Percentiles rank a stretch among this genome's conserved stretches.
phyloP scores from a whole-genome alignment of 37 sponge, comb jelly and placozoan species.

The Cladorhizidae sp. region DNA sequence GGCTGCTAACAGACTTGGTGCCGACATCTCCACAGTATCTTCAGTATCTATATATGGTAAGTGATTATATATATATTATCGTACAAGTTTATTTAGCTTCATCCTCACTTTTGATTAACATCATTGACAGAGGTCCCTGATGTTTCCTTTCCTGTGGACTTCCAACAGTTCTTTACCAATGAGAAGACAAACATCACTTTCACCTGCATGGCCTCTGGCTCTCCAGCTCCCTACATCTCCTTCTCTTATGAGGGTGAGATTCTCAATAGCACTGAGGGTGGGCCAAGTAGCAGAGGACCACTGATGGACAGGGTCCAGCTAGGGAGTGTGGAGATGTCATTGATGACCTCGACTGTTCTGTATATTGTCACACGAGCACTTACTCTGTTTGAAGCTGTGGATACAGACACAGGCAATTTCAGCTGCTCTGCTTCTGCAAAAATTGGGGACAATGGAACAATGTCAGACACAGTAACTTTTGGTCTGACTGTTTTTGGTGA shows the following conservation, averaged over 20 bases:
- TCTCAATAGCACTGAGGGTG: background rate
- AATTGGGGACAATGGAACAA: background rate
- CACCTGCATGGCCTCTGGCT: conserved; percentile 58
- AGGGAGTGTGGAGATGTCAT: background rate
- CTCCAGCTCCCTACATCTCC: conserved; percentile 59
- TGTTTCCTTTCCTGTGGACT: background rate
- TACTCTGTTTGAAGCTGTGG: conserved; percentile 21
- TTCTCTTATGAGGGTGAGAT: conserved; percentile 19
- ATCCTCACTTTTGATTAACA: too few species aligned
- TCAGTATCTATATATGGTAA: conserved; percentile 40
- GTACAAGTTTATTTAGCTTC: too few species aligned
- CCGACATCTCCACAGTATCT: background rate
- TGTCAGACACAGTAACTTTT: background rate
- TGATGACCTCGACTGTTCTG: background rate
- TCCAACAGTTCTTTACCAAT: conserved; percentile 4
- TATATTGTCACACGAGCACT: conserved; percentile 28
- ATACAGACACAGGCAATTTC: conserved; percentile 41
- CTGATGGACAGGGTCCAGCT: background rate
- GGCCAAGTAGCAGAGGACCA: background rate
- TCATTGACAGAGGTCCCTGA: conserved; percentile 2
- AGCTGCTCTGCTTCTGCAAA: conserved; percentile 39
- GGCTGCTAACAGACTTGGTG: conserved; percentile 21
- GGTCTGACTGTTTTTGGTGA: conserved; percentile 46
- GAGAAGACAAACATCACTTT: conserved; percentile 30
- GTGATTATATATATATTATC: too few species aligned